Conservation (phyloP, 2,113 vertebrate species). For the Elephas maximus region DNA sequence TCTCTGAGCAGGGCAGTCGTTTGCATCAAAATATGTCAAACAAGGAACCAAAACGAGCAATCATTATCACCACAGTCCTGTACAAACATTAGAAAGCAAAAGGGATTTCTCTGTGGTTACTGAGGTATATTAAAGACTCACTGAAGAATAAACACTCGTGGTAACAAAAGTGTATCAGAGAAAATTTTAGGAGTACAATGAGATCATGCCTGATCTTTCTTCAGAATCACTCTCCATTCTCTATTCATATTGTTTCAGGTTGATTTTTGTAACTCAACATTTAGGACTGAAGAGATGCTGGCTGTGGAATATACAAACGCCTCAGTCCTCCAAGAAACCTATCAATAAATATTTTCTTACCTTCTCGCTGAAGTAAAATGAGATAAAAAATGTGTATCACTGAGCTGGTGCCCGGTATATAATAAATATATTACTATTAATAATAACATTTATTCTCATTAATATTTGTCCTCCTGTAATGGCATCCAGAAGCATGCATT, state of each 20-base stretch:
- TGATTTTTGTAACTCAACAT: conserved; percentile 45
- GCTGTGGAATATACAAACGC: background rate
- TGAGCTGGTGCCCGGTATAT: background rate
- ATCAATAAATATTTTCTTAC: conserved; percentile 36
- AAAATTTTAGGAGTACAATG: conserved; percentile 14
- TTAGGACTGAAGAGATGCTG: background rate
- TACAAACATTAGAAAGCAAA: conserved; percentile 5
- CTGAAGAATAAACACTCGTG: background rate
- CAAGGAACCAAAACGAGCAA: background rate
- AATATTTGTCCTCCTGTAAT: conserved; percentile 21
- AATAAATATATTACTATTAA: background rate
- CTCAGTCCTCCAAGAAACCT: background rate
- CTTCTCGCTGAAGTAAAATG: background rate
- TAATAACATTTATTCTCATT: conserved; percentile 9
- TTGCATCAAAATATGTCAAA: conserved; percentile 14
- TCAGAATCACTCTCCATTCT: background rate
- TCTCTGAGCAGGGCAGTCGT: background rate
- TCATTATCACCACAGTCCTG: background rate
- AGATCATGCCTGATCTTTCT: conserved; percentile 38
- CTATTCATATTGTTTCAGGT: background rate
- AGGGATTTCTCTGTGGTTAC: background rate
- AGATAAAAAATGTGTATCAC: background rate
- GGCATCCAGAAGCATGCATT: background rate
- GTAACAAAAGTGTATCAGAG: conserved; percentile 10
- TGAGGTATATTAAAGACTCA: background rate